Evolutionary conservation across 2,113 vertebrate genomes (phyloP), one percentile per base, ranked within the genome.

Genomic region (human): DNA sequence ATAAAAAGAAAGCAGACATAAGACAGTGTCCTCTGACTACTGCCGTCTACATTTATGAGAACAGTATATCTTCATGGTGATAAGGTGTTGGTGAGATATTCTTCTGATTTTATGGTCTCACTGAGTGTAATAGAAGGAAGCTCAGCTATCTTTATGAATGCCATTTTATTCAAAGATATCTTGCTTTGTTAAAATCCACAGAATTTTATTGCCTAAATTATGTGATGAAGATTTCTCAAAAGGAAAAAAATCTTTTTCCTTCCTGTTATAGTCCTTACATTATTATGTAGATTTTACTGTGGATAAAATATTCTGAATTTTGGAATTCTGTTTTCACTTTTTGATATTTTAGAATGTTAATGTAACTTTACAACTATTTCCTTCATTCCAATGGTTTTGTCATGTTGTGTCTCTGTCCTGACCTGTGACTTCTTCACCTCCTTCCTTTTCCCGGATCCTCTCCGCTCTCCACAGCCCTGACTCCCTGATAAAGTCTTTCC

Each of bases 31-130:
- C 38, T 76, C 23, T 95, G 52, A 89, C 59, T 90, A 76, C 38
- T 90, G 52, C 57, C 89, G 12, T 73, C 64, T 81, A 43, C 61
- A 81, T 90, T 95, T 96, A 94, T 97, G 95, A 96, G 95, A 94
- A 90, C 84, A 73, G 78, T 93, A 0, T 81, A n/a, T 93, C 72
- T 84, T 78, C 76, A 68, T 35, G 27, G 50, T 59, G 70, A 72
- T 89, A 45, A 2, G 30, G 16, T 45, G 17, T 83, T 55, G 38
- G 73, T 10, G 40, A 92, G 57, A 66, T 78, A 55, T 25, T 90
- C 48, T 96, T 92, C 90, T 91, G 70, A 93, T 90, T 94, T 72
- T 92, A 6, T 6, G 13, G 35, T 45, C 11, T 93, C 52, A 57
- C 13, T 88, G 59, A 94, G 27, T 59, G 84, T 89, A 87, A 40